Conservation (phyloP, 2,888 invertebrate genomes). For the Tiphia femorata region DNA sequence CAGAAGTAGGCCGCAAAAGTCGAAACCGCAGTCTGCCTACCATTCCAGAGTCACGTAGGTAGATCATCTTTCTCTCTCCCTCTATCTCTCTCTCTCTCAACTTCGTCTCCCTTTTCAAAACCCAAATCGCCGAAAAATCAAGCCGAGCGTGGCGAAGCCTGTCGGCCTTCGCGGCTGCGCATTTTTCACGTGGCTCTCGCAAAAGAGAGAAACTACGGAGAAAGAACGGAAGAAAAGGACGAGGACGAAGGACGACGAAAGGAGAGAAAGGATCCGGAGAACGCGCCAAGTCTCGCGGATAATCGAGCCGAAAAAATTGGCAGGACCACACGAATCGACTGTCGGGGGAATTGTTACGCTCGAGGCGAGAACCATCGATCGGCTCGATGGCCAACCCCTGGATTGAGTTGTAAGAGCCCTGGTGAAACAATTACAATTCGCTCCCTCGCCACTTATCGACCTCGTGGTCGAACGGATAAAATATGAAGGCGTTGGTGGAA, state of each 20-base stretch:
- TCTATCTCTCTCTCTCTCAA: too few relatives aligned
- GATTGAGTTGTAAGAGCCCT: constrained; percentile 39
- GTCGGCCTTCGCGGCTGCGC: constrained; percentile 32
- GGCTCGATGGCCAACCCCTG: constrained; percentile 10
- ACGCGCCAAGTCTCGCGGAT: too few relatives aligned
- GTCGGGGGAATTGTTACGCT: constrained; percentile 21
- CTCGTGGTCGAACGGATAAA: too few relatives aligned
- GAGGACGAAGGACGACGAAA: constrained; percentile 1
- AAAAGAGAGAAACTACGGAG: constrained; percentile 12
- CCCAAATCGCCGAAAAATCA: constrained; percentile 47
- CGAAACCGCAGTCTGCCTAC: background rate
- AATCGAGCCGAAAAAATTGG: too few relatives aligned
- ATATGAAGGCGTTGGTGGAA: constrained; percentile 4
- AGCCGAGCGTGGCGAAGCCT: constrained; percentile 41
- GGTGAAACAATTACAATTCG: constrained; percentile 35
- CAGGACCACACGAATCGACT: constrained; percentile 48
- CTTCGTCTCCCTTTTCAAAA: constrained; percentile 21
- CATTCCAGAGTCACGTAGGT: constrained; percentile 29
- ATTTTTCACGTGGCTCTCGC: constrained; percentile 31
- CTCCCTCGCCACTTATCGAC: constrained; percentile 21
- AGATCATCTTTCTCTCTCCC: too few relatives aligned
- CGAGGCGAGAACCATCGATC: constrained; percentile 28
- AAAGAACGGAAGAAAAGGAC: background rate
- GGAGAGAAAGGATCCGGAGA: constrained; percentile 1
- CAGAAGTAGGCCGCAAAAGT: background rate